phyloP scores from a whole-genome alignment of 2,888 invertebrate species.

The Deladenus siricidicola region DNA sequence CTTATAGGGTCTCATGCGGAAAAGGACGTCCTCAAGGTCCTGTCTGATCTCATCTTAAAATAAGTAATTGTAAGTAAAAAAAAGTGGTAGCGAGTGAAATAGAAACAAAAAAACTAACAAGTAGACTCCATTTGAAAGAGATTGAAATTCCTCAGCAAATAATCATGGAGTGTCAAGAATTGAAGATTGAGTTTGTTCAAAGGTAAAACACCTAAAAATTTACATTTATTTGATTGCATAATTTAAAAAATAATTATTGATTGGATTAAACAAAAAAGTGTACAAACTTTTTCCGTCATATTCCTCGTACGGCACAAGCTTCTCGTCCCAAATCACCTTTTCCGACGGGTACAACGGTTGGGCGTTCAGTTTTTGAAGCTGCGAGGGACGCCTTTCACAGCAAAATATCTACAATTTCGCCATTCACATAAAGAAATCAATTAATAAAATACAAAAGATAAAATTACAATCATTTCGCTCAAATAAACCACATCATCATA shows the following conservation, averaged over 20 bases:
- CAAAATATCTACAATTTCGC: constrained; percentile 26
- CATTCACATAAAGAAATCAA: too few species aligned
- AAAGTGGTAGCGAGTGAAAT: constrained; percentile 29
- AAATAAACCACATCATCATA: constrained; percentile 24
- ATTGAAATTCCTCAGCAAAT: constrained; percentile 89
- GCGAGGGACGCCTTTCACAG: constrained; percentile 44
- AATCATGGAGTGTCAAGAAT: constrained; percentile 94
- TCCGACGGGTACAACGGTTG: constrained; percentile 98
- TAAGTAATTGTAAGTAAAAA: constrained; percentile 59
- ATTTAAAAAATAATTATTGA: too few species aligned
- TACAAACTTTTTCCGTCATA: constrained; percentile 75
- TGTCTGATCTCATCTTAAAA: constrained; percentile 97
- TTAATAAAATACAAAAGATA: constrained; percentile 3
- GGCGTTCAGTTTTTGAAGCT: constrained; percentile 84
- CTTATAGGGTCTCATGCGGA: constrained; percentile 85
- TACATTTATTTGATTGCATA: neutral
- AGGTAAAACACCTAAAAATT: constrained; percentile 63
- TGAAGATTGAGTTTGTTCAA: constrained; percentile 94
- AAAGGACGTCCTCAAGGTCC: constrained; percentile 93
- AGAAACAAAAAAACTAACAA: constrained; percentile 54
- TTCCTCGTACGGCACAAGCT: constrained; percentile 92
- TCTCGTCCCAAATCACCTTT: constrained; percentile 96
- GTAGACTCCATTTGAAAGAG: constrained; percentile 94
- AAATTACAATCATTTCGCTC: constrained; percentile 67
- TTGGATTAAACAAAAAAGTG: neutral